Percentiles rank a stretch among this genome's conserved stretches.
These are phyloP conservation scores for Tinea trinotella DNA, from an alignment of 2,888 invertebrate genomes.

Conservation along the genomic window DNA sequence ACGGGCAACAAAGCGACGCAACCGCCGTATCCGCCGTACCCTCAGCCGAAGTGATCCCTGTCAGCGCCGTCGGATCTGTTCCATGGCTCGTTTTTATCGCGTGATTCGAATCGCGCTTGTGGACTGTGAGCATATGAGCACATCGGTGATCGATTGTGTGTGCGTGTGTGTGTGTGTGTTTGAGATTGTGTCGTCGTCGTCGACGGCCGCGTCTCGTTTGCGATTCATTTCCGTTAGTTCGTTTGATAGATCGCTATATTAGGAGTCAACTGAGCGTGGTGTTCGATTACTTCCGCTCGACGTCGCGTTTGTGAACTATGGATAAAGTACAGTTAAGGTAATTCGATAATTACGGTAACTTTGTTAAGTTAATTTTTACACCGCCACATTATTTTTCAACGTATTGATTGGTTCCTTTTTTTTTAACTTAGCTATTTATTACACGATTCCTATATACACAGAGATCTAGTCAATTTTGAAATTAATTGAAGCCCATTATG, in stretches of 20 bases:
- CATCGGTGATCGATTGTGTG: too few relatives aligned
- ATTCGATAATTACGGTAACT: conserved; percentile 1
- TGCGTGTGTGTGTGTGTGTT: too few relatives aligned
- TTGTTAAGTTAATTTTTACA: conserved; percentile 31
- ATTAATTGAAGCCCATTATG: conserved; percentile 42
- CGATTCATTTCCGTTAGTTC: conserved; percentile 24
- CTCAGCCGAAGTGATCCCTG: conserved; percentile 60
- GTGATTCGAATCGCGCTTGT: background rate
- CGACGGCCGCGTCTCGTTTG: conserved; percentile 26
- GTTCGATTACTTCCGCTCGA: background rate
- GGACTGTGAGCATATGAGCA: too few relatives aligned
- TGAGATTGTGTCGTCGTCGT: too few relatives aligned
- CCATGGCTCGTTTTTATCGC: too few relatives aligned
- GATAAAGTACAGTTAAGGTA: conserved; percentile 46
- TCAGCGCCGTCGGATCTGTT: background rate
- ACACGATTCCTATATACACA: conserved; percentile 66
- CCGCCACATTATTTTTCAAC: conserved; percentile 35
- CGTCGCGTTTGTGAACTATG: background rate
- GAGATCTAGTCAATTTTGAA: conserved; percentile 72
- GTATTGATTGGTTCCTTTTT: conserved; percentile 27
- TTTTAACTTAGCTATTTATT: conserved; percentile 66
- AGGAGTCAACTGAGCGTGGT: conserved; percentile 28
- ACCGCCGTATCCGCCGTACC: conserved; percentile 65
- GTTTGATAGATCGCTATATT: conserved; percentile 21
- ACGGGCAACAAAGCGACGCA: conserved; percentile 71